phyloP scores from a whole-genome alignment of 2,888 invertebrate genomes.

The Himalopsyche tibetana region DNA sequence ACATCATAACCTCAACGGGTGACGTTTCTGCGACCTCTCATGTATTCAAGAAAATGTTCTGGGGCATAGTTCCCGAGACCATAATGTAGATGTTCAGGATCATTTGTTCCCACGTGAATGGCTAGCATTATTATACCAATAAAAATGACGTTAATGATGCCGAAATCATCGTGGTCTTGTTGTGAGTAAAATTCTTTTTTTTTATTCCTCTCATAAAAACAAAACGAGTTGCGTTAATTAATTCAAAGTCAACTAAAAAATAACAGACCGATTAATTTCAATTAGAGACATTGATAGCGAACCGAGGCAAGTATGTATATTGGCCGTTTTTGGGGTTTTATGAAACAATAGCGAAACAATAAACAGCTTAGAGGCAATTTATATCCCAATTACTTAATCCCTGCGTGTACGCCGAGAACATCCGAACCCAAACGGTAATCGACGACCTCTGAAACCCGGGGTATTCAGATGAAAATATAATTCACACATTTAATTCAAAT shows the following conservation, averaged over 20 bases:
- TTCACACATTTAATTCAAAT: too few relatives aligned
- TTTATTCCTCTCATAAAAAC: too few relatives aligned
- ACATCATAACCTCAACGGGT: too few relatives aligned
- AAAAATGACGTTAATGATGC: too few relatives aligned
- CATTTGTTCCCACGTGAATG: too few relatives aligned
- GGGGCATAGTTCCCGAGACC: too few relatives aligned
- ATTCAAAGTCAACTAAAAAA: background rate
- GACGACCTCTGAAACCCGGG: background rate
- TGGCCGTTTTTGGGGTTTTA: constrained; percentile 15
- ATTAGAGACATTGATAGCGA: background rate
- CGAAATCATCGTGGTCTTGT: too few relatives aligned
- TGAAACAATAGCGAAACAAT: constrained; percentile 22
- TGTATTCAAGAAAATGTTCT: too few relatives aligned
- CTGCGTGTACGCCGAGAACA: constrained; percentile 6
- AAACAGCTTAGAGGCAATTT: constrained; percentile 11
- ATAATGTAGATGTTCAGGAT: too few relatives aligned
- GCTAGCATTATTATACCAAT: too few relatives aligned
- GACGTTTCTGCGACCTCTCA: too few relatives aligned
- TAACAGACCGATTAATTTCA: background rate
- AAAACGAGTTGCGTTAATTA: background rate
- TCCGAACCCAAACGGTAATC: background rate
- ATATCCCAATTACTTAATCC: constrained; percentile 2
- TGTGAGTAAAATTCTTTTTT: too few relatives aligned
- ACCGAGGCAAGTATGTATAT: background rate
- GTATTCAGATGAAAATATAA: background rate